Percentiles rank a stretch among this genome's conserved stretches.
Evolutionary conservation across 2,797 vertebrate genomes (phyloP).

Genomic region (Muscicapa comitata): DNA sequence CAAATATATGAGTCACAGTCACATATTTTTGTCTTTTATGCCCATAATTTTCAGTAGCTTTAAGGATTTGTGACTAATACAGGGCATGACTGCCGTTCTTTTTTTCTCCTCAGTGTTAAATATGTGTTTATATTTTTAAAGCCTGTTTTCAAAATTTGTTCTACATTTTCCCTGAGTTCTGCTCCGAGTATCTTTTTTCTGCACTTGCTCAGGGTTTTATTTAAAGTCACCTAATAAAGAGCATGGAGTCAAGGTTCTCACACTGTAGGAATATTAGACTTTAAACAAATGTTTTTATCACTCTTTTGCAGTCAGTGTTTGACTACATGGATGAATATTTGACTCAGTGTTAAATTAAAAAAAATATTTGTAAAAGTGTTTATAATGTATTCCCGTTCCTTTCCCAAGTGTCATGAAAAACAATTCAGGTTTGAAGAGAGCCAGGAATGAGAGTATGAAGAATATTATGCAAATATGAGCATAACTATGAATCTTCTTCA

Average conservation of each 20-base stretch:
- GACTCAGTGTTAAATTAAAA: slow-evolving; percentile 24
- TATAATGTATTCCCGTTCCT: background rate
- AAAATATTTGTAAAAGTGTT: slow-evolving; percentile 9
- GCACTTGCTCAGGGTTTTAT: slow-evolving; percentile 1
- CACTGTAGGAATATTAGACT: background rate
- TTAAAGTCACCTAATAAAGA: slow-evolving; percentile 4
- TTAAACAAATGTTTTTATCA: slow-evolving; percentile 49
- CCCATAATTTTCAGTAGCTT: background rate
- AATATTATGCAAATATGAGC: slow-evolving; percentile 16
- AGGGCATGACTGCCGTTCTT: background rate
- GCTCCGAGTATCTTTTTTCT: slow-evolving; percentile 2
- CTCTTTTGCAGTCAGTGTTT: slow-evolving; percentile 28
- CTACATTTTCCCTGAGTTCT: background rate
- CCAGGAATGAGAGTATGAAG: background rate
- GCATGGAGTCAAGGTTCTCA: background rate
- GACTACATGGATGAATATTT: slow-evolving; percentile 21
- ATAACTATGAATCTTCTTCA: background rate
- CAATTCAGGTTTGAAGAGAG: slow-evolving; percentile 4
- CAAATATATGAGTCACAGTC: background rate
- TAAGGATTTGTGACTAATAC: slow-evolving; percentile 1
- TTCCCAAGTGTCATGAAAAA: slow-evolving; percentile 14
- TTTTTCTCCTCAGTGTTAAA: background rate
- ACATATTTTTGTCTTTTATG: background rate
- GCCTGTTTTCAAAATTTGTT: background rate
- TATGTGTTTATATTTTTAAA: background rate